Percentiles rank a stretch among this genome's conserved stretches.
These are phyloP conservation scores for Coleophora flavipennella DNA, from an alignment of 2,888 invertebrate genomes.

Conservation along the genomic window DNA sequence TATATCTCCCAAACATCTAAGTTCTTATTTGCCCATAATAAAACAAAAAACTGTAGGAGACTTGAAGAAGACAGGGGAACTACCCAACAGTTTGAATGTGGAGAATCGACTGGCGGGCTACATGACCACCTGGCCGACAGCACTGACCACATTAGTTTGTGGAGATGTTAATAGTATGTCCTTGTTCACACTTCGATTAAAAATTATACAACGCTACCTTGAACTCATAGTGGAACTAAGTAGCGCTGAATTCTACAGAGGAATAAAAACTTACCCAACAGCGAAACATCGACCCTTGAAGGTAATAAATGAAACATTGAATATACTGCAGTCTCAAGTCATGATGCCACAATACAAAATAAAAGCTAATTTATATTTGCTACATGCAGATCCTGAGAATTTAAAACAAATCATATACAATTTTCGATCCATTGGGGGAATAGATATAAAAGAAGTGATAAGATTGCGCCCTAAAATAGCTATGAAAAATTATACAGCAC, in stretches of 20 bases:
- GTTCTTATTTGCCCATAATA: conserved; percentile 40
- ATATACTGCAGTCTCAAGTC: conserved; percentile 43
- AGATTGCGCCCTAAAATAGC: conserved; percentile 55
- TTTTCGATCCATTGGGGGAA: conserved; percentile 46
- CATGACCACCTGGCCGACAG: conserved; percentile 65
- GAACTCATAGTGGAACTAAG: conserved; percentile 52
- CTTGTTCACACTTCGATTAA: conserved; percentile 42
- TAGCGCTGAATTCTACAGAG: conserved; percentile 47
- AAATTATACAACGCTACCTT: conserved; percentile 57
- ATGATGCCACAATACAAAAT: conserved; percentile 51
- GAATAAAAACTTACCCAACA: conserved; percentile 54
- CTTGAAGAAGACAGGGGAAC: conserved; percentile 33
- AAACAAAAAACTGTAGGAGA: conserved; percentile 44
- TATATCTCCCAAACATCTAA: conserved; percentile 28
- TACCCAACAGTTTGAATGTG: conserved; percentile 37
- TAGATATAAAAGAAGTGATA: conserved; percentile 59
- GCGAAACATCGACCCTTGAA: conserved; percentile 57
- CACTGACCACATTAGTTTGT: conserved; percentile 49
- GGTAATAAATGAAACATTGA: conserved; percentile 48
- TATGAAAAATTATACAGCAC: conserved; percentile 34
- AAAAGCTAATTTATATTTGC: conserved; percentile 53
- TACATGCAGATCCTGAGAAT: conserved; percentile 57
- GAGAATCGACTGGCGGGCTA: conserved; percentile 55
- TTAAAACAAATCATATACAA: conserved; percentile 45
- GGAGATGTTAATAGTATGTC: conserved; percentile 41